phyloP scores from a whole-genome alignment of 2,113 vertebrate species.

The Carassius carassius region DNA sequence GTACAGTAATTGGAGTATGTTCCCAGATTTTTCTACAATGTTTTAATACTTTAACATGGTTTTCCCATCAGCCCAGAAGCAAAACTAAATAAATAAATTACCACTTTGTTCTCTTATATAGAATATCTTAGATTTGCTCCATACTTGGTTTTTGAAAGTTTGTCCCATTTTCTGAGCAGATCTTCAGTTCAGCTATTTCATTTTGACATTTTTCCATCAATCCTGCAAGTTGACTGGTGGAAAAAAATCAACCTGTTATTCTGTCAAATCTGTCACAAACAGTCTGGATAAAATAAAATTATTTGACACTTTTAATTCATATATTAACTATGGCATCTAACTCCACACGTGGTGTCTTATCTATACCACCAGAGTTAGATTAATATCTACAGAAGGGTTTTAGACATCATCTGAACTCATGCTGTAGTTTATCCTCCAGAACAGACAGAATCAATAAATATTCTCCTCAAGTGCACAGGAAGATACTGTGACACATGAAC shows the following conservation, averaged over 20 bases:
- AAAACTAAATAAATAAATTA: not conserved
- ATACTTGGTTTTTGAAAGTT: not conserved
- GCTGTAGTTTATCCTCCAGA: constrained; percentile 7
- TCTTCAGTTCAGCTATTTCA: not conserved
- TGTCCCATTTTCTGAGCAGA: not conserved
- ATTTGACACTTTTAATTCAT: not conserved
- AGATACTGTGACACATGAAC: constrained; percentile 12
- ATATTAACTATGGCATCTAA: not conserved
- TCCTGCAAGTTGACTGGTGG: not conserved
- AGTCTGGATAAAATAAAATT: not conserved
- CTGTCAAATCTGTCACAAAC: not conserved
- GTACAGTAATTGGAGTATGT: not conserved
- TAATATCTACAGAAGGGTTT: not conserved
- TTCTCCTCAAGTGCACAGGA: not conserved
- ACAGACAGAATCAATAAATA: constrained; percentile 8
- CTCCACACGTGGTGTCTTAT: not conserved
- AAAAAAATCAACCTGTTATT: not conserved
- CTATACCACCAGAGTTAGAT: not conserved
- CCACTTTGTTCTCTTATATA: too few relatives aligned
- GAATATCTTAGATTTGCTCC: not conserved
- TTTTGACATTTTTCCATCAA: not conserved
- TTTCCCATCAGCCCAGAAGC: not conserved
- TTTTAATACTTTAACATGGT: not conserved
- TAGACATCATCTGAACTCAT: not conserved
- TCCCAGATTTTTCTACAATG: not conserved